A percentile compares a stretch with the other conserved stretches of the same genome.
Conservation (phyloP, 2,113 vertebrate genomes). For the Parus major region DNA sequence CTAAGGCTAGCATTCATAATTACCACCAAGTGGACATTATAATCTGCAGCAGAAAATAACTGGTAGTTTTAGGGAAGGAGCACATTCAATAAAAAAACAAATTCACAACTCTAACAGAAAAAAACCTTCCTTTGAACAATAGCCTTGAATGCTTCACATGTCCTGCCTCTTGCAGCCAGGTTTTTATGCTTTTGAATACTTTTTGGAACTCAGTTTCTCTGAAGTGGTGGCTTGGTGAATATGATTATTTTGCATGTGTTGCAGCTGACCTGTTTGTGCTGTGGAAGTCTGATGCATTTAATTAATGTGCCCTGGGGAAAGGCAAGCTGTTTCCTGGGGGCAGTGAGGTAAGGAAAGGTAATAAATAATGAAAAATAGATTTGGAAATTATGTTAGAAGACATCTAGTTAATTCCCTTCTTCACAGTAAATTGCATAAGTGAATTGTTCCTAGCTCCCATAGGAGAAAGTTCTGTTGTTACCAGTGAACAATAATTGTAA, state of each 20-base stretch:
- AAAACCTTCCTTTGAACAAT: not conserved
- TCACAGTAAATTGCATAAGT: not conserved
- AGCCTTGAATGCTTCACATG: not conserved
- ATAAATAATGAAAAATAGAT: slow-evolving; percentile 21
- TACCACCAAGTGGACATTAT: not conserved
- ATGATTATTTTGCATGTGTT: not conserved
- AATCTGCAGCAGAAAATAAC: not conserved
- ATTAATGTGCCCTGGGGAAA: not conserved
- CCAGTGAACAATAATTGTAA: not conserved
- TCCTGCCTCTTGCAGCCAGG: not conserved
- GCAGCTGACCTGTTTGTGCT: not conserved
- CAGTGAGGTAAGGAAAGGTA: not conserved
- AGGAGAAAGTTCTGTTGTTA: not conserved
- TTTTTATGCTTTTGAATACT: not conserved
- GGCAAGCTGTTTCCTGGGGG: not conserved
- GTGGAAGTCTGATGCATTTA: not conserved
- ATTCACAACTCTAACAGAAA: not conserved
- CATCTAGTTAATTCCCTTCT: not conserved
- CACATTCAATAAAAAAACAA: not conserved
- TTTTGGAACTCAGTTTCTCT: not conserved
- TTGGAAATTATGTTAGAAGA: not conserved
- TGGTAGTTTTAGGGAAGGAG: not conserved
- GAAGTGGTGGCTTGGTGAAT: not conserved
- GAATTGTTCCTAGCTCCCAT: not conserved
- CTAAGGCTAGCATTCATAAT: not conserved